Evolutionary conservation across 2,797 vertebrate species (phyloP), one percentile per base, ranked within the genome.

Genomic region (Phataginus tricuspis): DNA sequence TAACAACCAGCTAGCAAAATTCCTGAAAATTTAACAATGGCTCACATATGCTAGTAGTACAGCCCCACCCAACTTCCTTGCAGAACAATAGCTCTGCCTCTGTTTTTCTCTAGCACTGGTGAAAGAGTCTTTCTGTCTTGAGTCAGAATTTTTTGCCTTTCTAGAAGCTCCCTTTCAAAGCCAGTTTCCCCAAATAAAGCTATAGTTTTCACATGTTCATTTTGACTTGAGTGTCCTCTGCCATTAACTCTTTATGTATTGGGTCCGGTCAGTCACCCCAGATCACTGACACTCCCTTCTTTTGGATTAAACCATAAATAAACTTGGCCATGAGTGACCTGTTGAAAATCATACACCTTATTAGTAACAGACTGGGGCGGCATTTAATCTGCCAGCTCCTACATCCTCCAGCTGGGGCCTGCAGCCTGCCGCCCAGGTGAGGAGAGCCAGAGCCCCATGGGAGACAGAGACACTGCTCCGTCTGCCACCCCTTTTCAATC

Each of bases 31-130:
- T 9, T 61, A 61, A 85, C 37, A 79, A 29, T 37, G 23, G 9
- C 27, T 84, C 4, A 51, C 19, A 63, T 9, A 23, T 27, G 7
- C 19, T 11, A 86, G 2, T 53, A 45, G 27, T 21, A 61, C 21
- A 89, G 15, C 15, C 11, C 12, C 11, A 55, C 1, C 4, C 11
- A 6, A 39, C 0, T 2, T 0, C 3, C 7, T 66, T 55, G 4
- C 11, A 34, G 64, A 21, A 74, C 3, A 49, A 9, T 2, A 61
- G 1, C 6, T 45, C 12, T 37, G 25, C 10, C 7, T 85, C 34
- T 68, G 12, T 0, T 90, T 90, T 53, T 42, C 29, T 93, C 29
- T 71, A 11, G 7, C 18, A 34, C 29, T 63, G 5, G 1, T 37
- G 4, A 75, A 53, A 57, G 14, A 69, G 66, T 2, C 2, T 16